Evolutionary conservation across 2,888 invertebrate genomes (phyloP).

Genomic region (Limnephilus lunatus): DNA sequence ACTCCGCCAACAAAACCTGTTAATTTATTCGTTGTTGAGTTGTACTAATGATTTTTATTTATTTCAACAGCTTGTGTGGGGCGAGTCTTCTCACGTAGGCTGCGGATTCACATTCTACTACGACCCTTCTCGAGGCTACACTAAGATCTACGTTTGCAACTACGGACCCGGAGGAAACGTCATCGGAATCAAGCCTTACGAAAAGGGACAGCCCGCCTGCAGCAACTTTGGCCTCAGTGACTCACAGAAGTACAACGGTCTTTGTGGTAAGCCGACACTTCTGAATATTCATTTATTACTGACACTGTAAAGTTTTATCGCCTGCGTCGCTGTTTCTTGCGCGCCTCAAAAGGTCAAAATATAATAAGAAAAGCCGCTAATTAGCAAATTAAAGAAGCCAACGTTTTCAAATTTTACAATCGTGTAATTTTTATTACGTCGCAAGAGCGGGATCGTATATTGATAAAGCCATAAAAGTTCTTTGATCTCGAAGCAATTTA

Average conservation of each 20-base stretch:
- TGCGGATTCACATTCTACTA: conserved; percentile 92
- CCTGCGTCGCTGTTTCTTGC: neutral
- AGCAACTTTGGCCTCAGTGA: conserved; percentile 82
- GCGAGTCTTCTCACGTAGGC: conserved; percentile 89
- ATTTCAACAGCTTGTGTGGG: conserved; percentile 88
- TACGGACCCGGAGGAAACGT: conserved; percentile 91
- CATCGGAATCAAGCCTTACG: conserved; percentile 85
- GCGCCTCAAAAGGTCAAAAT: neutral
- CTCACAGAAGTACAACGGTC: conserved; percentile 85
- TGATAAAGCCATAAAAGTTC: conserved; percentile 1
- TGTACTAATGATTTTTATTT: conserved; percentile 62
- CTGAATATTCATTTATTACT: neutral
- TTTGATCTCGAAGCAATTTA: conserved; percentile 20
- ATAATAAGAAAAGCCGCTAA: neutral
- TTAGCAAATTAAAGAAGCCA: conserved; percentile 3
- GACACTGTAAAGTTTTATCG: neutral
- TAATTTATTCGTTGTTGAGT: neutral
- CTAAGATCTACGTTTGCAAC: conserved; percentile 91
- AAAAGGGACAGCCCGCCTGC: conserved; percentile 86
- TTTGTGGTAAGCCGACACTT: conserved; percentile 81
- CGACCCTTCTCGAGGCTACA: conserved; percentile 84
- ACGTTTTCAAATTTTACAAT: neutral
- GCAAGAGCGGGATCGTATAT: neutral
- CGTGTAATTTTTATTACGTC: neutral
- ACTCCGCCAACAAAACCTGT: neutral